These are phyloP conservation scores for Latheticus oryzae DNA, from an alignment of 2,888 invertebrate genomes.

Conservation along the genomic window DNA sequence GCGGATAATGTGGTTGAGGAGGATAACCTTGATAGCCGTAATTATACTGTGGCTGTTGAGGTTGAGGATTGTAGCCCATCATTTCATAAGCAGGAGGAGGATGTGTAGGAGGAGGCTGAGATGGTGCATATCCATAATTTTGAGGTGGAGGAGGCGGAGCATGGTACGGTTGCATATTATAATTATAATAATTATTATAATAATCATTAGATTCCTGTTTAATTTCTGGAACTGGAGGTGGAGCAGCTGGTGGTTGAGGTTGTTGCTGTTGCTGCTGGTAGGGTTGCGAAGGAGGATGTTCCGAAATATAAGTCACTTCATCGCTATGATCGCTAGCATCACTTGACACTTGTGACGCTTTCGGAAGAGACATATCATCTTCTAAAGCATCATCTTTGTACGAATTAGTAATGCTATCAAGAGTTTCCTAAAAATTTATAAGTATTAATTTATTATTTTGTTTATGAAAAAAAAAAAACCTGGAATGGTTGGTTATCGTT, in stretches of 20 bases:
- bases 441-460: neutral
- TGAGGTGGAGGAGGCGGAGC: slow-evolving; percentile 43
- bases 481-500: slow-evolving; percentile 63
- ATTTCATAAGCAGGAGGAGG: slow-evolving; percentile 61
- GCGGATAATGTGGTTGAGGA: slow-evolving; percentile 56
- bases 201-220: slow-evolving; percentile 41
- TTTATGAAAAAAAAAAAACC: slow-evolving; percentile 48
- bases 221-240: slow-evolving; percentile 14
- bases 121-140: slow-evolving; percentile 32
- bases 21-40: slow-evolving; percentile 60
- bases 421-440: slow-evolving; percentile 57
- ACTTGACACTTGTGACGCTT: slow-evolving; percentile 41
- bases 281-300: slow-evolving; percentile 52
- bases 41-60: slow-evolving; percentile 55
- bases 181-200: slow-evolving; percentile 53
- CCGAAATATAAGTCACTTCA: slow-evolving; percentile 58
- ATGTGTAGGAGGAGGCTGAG: slow-evolving; percentile 47
- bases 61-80: slow-evolving; percentile 58
- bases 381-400: slow-evolving; percentile 57
- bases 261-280: too few species aligned
- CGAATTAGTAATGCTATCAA: slow-evolving; percentile 63
- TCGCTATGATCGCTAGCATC: slow-evolving; percentile 58
- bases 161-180: slow-evolving; percentile 53
- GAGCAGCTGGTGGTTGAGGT: too few species aligned
- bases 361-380: slow-evolving; percentile 49